phyloP scores from a whole-genome alignment of 2,888 invertebrate species.

The Lycia hirtaria region DNA sequence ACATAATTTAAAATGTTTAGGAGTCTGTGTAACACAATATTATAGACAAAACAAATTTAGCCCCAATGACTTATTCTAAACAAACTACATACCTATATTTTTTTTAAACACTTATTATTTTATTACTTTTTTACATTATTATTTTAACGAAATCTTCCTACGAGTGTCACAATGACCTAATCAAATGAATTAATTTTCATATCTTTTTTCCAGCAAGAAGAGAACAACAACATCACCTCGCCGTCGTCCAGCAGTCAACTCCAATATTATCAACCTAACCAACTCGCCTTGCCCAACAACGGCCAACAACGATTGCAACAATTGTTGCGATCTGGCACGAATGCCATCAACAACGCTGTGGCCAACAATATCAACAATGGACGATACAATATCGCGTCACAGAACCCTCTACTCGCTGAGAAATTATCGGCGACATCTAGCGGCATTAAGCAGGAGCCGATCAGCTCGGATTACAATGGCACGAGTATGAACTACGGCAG shows the following conservation, averaged over 20 bases:
- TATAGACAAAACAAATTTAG: too few species aligned
- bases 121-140: too few species aligned
- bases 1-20: too few species aligned
- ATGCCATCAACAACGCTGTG: slow-evolving; percentile 77
- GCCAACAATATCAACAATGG: slow-evolving; percentile 83
- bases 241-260: slow-evolving; percentile 74
- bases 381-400: slow-evolving; percentile 92
- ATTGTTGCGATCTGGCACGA: slow-evolving; percentile 75
- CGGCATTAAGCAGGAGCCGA: slow-evolving; percentile 84
- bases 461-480: slow-evolving; percentile 80
- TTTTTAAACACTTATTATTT: too few species aligned
- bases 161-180: too few species aligned
- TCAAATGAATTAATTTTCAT: neutral
- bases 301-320: slow-evolving; percentile 79
- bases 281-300: slow-evolving; percentile 69
- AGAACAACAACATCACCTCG: slow-evolving; percentile 81
- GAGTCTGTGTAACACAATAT: too few species aligned
- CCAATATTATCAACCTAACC: slow-evolving; percentile 78
- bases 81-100: too few species aligned
- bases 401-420: slow-evolving; percentile 94
- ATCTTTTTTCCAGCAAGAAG: slow-evolving; percentile 78
- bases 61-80: too few species aligned
- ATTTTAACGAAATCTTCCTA: too few species aligned
- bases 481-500: slow-evolving; percentile 82
- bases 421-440: slow-evolving; percentile 91